phyloP scores from a whole-genome alignment of 1,140 invertebrate genomes.

The Antheraea mylitta region DNA sequence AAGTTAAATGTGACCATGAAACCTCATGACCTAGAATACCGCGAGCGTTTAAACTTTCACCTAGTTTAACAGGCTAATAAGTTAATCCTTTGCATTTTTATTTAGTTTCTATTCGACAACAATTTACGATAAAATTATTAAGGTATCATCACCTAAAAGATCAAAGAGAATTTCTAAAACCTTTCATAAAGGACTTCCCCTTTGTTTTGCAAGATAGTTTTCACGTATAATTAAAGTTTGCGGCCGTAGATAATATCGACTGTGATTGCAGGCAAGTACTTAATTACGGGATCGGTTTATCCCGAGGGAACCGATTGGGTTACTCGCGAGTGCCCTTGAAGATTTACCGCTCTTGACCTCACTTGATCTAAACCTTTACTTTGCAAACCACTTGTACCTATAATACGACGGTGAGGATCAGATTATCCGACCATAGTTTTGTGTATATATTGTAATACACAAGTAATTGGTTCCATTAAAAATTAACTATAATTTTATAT shows the following conservation, averaged over 20 bases:
- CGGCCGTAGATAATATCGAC: slow-evolving; percentile 50
- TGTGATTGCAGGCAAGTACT: slow-evolving; percentile 62
- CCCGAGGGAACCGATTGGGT: slow-evolving; percentile 45
- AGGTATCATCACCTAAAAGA: slow-evolving; percentile 11
- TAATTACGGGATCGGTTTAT: slow-evolving; percentile 51
- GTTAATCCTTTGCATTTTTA: no score
- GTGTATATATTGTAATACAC: background rate
- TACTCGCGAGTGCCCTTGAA: slow-evolving; percentile 38
- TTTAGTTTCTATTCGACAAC: no score
- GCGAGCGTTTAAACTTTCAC: no score
- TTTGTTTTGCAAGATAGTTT: slow-evolving; percentile 50
- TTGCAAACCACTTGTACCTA: slow-evolving; percentile 17
- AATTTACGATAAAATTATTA: background rate
- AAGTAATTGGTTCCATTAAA: no score
- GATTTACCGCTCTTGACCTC: slow-evolving; percentile 63
- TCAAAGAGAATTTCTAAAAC: slow-evolving; percentile 28
- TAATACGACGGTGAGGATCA: background rate
- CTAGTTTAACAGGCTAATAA: no score
- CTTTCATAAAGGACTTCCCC: slow-evolving; percentile 5
- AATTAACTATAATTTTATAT: no score
- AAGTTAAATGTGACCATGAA: no score
- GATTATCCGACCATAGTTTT: background rate
- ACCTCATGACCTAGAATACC: no score
- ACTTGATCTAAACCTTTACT: slow-evolving; percentile 47
- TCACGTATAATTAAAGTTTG: slow-evolving; percentile 64